These are phyloP conservation scores for Mus pahari DNA, from an alignment of 2,113 vertebrate genomes.

Conservation along the genomic window DNA sequence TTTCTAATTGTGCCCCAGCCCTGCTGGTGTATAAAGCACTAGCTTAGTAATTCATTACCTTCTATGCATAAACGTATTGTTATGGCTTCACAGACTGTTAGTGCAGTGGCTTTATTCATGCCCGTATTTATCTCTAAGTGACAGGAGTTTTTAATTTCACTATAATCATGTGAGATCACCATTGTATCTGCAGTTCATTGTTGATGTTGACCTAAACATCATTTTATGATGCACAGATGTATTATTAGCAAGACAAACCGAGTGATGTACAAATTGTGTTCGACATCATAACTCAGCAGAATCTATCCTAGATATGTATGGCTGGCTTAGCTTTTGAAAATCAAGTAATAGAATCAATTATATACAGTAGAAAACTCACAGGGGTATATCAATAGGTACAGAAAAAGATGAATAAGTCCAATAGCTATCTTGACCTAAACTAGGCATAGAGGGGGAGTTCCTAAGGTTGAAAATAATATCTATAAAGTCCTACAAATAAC, in stretches of 20 bases:
- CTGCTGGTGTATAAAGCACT: neutral
- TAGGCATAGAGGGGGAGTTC: neutral
- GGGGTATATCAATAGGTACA: neutral
- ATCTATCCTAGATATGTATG: neutral
- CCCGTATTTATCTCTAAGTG: neutral
- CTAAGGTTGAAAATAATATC: neutral
- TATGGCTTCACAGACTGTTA: neutral
- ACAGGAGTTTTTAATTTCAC: neutral
- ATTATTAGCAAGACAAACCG: neutral
- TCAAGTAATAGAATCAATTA: neutral
- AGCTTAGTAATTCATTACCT: neutral
- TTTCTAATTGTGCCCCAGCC: neutral
- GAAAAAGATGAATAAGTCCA: neutral
- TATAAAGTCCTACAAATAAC: neutral
- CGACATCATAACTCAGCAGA: neutral
- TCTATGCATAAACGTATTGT: neutral
- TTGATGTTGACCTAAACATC: neutral
- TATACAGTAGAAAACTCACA: neutral
- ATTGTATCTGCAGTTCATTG: neutral
- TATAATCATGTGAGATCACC: neutral
- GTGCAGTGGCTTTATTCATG: neutral
- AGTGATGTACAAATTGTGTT: neutral
- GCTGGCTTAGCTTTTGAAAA: neutral
- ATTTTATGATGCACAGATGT: neutral
- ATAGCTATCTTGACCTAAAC: neutral